Conservation (phyloP, 2,113 vertebrate genomes). For the Nannobrachium achirus region DNA sequence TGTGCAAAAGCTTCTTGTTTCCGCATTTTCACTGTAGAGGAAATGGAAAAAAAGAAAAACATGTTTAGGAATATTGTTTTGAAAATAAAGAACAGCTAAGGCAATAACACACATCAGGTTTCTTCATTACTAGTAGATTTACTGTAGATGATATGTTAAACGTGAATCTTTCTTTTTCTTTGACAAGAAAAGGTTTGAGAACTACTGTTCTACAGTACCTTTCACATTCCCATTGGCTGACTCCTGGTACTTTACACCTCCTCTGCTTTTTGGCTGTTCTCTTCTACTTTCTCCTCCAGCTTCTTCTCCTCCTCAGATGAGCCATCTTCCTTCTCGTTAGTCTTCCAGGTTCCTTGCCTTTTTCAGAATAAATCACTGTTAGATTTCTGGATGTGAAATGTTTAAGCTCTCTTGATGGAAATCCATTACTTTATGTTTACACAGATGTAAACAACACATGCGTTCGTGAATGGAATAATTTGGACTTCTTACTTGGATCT, state of each 20-base stretch:
- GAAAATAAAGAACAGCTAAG: no score
- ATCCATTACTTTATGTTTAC: neutral
- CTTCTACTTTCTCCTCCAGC: conserved; percentile 94
- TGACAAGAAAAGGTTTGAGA: no score
- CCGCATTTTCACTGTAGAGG: conserved; percentile 57
- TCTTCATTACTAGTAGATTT: no score
- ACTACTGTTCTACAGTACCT: conserved; percentile 30
- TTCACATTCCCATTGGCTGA: conserved; percentile 61
- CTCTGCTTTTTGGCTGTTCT: conserved; percentile 95
- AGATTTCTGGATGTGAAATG: neutral
- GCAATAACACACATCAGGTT: no score
- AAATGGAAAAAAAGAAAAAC: conserved; percentile 18
- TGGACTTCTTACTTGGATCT: conserved; percentile 89
- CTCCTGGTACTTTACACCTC: conserved; percentile 83
- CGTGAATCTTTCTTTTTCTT: no score
- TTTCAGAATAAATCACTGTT: conserved; percentile 11
- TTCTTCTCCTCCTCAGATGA: conserved; percentile 83
- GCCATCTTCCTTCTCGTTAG: conserved; percentile 87
- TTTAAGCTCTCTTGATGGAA: no score
- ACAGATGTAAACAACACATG: neutral
- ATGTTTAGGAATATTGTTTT: neutral
- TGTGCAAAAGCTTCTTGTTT: conserved; percentile 74
- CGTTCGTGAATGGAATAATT: neutral
- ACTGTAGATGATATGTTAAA: no score
- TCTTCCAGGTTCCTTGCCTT: conserved; percentile 85